These are phyloP conservation scores for Callosobruchus maculatus DNA, from an alignment of 2,888 invertebrate species.

Conservation along the genomic window DNA sequence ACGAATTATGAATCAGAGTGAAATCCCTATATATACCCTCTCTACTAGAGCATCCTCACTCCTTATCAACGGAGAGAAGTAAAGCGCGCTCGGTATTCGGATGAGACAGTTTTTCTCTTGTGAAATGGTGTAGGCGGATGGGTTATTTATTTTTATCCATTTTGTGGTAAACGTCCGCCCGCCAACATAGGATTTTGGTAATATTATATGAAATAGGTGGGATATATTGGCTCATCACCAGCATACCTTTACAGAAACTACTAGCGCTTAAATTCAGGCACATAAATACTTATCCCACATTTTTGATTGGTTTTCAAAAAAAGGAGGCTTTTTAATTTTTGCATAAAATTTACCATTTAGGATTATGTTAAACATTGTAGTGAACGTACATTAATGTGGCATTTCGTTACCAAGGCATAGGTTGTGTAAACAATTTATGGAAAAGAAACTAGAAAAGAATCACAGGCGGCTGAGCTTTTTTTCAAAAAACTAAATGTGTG, in stretches of 20 bases:
- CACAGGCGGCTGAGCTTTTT: too few species aligned
- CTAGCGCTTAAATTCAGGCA: too few species aligned
- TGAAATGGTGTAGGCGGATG: slow-evolving; percentile 1
- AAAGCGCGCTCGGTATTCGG: slow-evolving; percentile 11
- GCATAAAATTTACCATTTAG: too few species aligned
- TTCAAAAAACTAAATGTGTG: too few species aligned
- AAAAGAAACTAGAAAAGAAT: too few species aligned
- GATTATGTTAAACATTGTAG: too few species aligned
- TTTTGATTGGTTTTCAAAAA: too few species aligned
- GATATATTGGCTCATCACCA: background rate
- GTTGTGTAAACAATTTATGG: too few species aligned
- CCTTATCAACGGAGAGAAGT: slow-evolving; percentile 13
- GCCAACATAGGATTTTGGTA: background rate
- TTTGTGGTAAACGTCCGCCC: background rate
- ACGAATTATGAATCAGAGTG: slow-evolving; percentile 30
- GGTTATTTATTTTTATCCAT: background rate
- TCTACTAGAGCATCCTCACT: slow-evolving; percentile 27
- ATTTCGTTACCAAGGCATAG: too few species aligned
- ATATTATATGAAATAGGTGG: background rate
- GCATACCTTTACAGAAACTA: background rate
- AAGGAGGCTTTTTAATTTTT: too few species aligned
- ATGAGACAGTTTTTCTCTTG: slow-evolving; percentile 19
- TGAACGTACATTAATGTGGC: too few species aligned
- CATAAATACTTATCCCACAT: too few species aligned
- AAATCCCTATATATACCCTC: slow-evolving; percentile 35